Percentiles rank a stretch among this genome's conserved stretches.
These are phyloP conservation scores for Torymus auratus DNA, from an alignment of 2,888 invertebrate genomes.

Conservation along the genomic window DNA sequence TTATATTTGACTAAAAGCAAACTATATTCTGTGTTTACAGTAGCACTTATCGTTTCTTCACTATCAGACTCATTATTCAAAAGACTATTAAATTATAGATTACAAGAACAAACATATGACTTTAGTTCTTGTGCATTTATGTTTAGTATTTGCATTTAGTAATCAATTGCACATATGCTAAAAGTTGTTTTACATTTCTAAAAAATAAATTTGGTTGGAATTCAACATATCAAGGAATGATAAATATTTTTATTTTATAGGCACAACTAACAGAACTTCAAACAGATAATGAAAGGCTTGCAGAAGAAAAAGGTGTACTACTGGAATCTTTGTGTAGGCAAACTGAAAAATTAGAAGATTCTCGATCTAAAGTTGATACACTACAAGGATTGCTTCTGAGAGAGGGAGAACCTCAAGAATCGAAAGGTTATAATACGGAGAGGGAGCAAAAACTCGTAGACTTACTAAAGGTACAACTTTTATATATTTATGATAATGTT, in stretches of 20 bases:
- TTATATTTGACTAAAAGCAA: not conserved
- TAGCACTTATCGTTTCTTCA: slow-evolving; percentile 15
- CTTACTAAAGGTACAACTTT: slow-evolving; percentile 83
- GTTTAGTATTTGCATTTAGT: too few relatives aligned
- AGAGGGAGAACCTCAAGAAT: slow-evolving; percentile 81
- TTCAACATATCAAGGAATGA: not conserved
- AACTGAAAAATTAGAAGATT: slow-evolving; percentile 93
- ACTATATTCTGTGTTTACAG: slow-evolving; percentile 7
- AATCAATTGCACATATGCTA: too few relatives aligned
- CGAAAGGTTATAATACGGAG: slow-evolving; percentile 82
- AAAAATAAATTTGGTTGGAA: not conserved
- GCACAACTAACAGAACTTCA: slow-evolving; percentile 91
- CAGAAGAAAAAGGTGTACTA: slow-evolving; percentile 92
- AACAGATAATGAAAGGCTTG: slow-evolving; percentile 90
- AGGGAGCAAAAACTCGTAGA: slow-evolving; percentile 89
- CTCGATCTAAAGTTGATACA: slow-evolving; percentile 89
- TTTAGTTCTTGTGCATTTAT: too few relatives aligned
- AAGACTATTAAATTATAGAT: slow-evolving; percentile 19
- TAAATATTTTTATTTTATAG: slow-evolving; percentile 69
- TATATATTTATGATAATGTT: too few relatives aligned
- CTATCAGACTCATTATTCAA: slow-evolving; percentile 27
- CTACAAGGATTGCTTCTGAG: slow-evolving; percentile 87
- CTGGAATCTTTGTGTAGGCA: slow-evolving; percentile 94
- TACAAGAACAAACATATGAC: not conserved
- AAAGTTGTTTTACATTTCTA: too few relatives aligned